These are phyloP conservation scores for Chelidonichthys spinosus DNA, from an alignment of 2,797 vertebrate species.

Conservation along the genomic window DNA sequence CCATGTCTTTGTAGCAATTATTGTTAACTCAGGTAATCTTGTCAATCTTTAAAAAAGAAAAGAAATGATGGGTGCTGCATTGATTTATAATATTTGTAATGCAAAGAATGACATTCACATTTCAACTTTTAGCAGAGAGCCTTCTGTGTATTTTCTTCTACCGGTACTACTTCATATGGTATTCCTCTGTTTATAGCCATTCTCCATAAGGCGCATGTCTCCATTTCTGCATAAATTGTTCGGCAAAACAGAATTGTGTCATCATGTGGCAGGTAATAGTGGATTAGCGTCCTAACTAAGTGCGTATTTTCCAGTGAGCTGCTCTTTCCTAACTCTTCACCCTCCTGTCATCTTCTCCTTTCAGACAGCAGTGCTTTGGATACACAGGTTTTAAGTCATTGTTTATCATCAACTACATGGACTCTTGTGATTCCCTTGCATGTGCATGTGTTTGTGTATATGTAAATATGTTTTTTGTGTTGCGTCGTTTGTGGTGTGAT, in stretches of 20 bases:
- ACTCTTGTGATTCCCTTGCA: constrained; percentile 52
- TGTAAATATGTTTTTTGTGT: constrained; percentile 22
- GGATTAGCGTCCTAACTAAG: constrained; percentile 36
- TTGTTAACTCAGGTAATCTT: constrained; percentile 31
- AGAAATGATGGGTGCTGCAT: no score
- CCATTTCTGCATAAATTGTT: constrained; percentile 60
- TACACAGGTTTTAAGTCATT: constrained; percentile 93
- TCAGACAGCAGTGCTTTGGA: constrained; percentile 97
- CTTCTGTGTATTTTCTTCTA: constrained; percentile 4
- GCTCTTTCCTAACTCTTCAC: constrained; percentile 82
- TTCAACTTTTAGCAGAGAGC: constrained; percentile 10
- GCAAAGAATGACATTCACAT: constrained; percentile 2
- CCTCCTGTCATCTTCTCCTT: constrained; percentile 88
- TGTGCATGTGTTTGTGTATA: constrained; percentile 55
- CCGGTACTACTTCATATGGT: constrained; percentile 21
- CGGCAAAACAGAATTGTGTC: constrained; percentile 51
- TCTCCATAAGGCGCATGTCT: constrained; percentile 35
- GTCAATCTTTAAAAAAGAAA: constrained; percentile 7
- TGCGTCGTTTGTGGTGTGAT: constrained; percentile 22
- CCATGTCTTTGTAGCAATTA: constrained; percentile 43
- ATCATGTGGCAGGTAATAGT: constrained; percentile 17
- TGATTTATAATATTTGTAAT: constrained; percentile 19
- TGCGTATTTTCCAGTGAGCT: constrained; percentile 42
- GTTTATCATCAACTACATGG: constrained; percentile 63
- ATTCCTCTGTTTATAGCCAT: constrained; percentile 40